Evolutionary conservation across 1,140 invertebrate species (phyloP), one percentile per base, ranked within the genome.

Genomic region (Aplysia californica): DNA sequence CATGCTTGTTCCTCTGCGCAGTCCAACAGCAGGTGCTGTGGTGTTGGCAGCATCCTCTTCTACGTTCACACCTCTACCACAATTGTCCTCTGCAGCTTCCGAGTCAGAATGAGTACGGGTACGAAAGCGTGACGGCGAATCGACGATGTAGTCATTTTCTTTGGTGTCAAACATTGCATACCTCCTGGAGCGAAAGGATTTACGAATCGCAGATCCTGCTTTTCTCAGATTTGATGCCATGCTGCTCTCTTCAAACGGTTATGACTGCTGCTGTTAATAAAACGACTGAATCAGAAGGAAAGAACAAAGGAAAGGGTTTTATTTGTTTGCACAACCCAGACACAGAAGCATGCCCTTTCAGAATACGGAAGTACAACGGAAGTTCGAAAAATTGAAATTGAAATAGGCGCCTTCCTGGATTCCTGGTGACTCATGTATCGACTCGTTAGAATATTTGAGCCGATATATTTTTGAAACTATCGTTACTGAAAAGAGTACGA

Each of bases 111-210:
- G 31, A 39, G 41, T 59, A 33, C 56, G 56, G 2, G 26, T 23
- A 4, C 36, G 18, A 70, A 64, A 65, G 55, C 74, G 69, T 3
- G 71, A 72, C n/a, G 73, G 81, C 23, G 83, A 79, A 67, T 78
- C 81, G 75, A 79, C 64, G 29, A 76, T 78, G 76, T 84, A 79
- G 50, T 76, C 69, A 56, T 84, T 84, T 72, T 84, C 81, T 74
- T 84, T 81, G 21, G 75, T 71, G 39, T 84, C 78, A n/a, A 84
- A 71, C 50, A 81, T 50, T 58, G 79, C 76, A 44, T 80, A 80
- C 10, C 79, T 67, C 61, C 79, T 80, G n/a, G 79, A 76, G 2
- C 77, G 71, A 21, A 82, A 77, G 2, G 80, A 79, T 35, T 78
- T 71, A 20, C 78, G 66, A 15, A 84, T 36, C 3, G 38, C 31